Base-by-base conservation (phyloP, 1,140 invertebrate genomes). In the Rhizoglyphus robini region DNA sequence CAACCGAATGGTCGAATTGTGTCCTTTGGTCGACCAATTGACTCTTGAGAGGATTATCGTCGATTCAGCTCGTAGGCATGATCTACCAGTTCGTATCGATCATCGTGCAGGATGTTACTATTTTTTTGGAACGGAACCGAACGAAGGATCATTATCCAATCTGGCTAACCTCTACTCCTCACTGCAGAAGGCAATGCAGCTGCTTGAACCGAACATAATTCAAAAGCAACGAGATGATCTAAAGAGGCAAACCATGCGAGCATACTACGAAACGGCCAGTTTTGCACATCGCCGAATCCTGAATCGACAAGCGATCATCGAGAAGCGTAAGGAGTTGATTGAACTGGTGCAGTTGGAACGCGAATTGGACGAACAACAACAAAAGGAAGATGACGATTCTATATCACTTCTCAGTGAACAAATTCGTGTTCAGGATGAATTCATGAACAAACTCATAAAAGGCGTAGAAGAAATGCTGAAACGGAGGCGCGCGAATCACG, bases 61-160 rank as follows among this genome's bases (percentile, higher is more conserved):
- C 0, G 89, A 96, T 76, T 89, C 90, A 67, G 88, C 95, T 1
- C 82, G 91, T 4, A 90, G 94, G 73, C 91, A 96, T 73, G 92
- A 97, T 74, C 88, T 98, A 84, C 93, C 93, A 76, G 88, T 92
- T 32, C 83, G 88, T 25, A 88, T 91, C 68, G 88, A 94, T 76
- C 90, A 94, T 72, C 82, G 85, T 4, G 84, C 76, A 36, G 72
- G 77, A 32, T 91, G 88, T 69, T 81, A 97, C 30, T 87, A 90
- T 72, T n/a, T n/a, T n/a, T 97, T 98, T 76, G 93, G 93, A 2
- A 90, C 90, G 4, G 90, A 95, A 74, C 92, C 93, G 0, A 91
- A 88, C 65, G 93, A 96, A 76, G 86, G 92, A 78, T 87, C 97
- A 36, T 84, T 93, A 27, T 89, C 88, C 70, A 93, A 97, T 72